Base-by-base conservation (phyloP, 2,797 vertebrate species). In the Amblyraja radiata region DNA sequence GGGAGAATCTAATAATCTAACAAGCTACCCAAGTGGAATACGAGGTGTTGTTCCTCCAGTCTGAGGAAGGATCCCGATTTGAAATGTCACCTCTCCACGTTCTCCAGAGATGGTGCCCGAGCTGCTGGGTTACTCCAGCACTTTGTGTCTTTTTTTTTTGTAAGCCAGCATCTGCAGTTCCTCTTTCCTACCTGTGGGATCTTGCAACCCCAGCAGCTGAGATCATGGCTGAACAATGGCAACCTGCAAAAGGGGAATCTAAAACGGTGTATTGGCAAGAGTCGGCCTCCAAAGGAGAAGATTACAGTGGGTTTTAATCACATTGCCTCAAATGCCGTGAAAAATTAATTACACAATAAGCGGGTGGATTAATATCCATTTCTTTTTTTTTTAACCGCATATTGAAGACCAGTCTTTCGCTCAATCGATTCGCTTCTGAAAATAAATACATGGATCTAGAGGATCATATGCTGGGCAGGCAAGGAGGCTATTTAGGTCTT, bases 331-430 rank as follows among this genome's bases (percentile, higher is more conserved):
- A 88, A 68, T 21, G n/a, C n/a, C 1, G 16, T 68, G 61, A 32
- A 88, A 88, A 88, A 88, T 88, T 88, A 88, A 88, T 88, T 88
- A 88, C 18, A 63, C 21, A 36, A 88, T 88, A 88, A 36, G 61
- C 6, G 61, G 16, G 18, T 23, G 71, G 84, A 68, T 88, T 61
- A 68, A 88, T 88, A 88, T 32, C 9, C n/a, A 21, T 88, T 88
- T 68, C n/a, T 88, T 88, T 88, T 68, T 46, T 2, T 2, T n/a
- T n/a, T n/a, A n/a, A n/a, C n/a, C 39, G 16, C 65, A 68, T 68
- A 88, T 88, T 88, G 84, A 68, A 88, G 84, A 65, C n/a, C 2
- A 36, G n/a, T 65, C 84, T 68, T 88, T 68, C n/a, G 23, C 14
- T 88, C 84, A 68, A 88, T 88, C 61, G 6, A 88, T 88, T 2